Evolutionary conservation across 2,797 vertebrate genomes (phyloP), one percentile per base, ranked within the genome.

Genomic region (Spondyliosoma cantharus): DNA sequence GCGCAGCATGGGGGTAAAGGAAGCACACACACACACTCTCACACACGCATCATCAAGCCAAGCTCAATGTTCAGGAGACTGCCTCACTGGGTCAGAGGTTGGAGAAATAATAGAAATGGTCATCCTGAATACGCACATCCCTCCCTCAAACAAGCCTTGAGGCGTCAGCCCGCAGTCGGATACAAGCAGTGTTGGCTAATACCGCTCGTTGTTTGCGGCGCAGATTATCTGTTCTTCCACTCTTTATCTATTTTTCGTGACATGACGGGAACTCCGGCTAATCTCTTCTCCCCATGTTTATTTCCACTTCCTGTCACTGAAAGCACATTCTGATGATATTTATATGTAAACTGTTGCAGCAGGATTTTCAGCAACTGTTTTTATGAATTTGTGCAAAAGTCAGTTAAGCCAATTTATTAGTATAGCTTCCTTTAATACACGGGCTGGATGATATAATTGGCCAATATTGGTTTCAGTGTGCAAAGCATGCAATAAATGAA

Each of bases 1-100:
- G 48, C 82, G 45, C 83, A 87, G 87, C 73, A 50, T 71, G 90
- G 63, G 73, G 81, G 73, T 16, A 32, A 71, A 43, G 32, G 27
- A 15, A 3, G 16, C 7, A 20, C 49, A 54, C 15, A 53, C 27
- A 48, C 5, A 7, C 32, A 32, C 32, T 8, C 32, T 8, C 32
- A 7, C 32, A 37, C 32, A 37, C 32, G 9, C 9, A 7, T 29
- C 37, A 37, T 37, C 8, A 22, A 61, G 43, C n/a, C 42, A n/a
- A 62, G 76, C 53, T 27, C 5, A 16, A 20, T 68, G 57, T 64
- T 65, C 37, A 76, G 62, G 25, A 57, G 61, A 56, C 43, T 42
- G 68, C 62, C 29, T 69, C 27, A 59, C 49, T 6, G n/a, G 64
- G 25, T 86, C 64, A 75, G 48, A 77, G 70, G 61, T 71, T 57